Evolutionary conservation across 1,140 invertebrate genomes (phyloP), one percentile per base, ranked within the genome.

Genomic region (Pentalonia nigronervosa): DNA sequence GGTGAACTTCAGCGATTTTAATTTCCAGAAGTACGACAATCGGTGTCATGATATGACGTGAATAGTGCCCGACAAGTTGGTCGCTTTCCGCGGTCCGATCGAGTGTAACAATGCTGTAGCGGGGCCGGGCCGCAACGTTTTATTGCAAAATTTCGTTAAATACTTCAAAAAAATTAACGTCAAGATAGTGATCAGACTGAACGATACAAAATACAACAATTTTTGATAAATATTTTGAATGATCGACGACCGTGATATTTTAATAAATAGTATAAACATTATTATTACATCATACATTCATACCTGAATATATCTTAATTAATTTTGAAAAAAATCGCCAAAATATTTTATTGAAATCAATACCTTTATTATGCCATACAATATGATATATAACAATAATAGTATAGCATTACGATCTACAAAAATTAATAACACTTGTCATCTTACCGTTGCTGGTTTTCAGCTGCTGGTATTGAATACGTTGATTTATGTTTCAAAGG

Each of bases 401-500:
- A 53, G 20, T 53, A 53, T 53, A 17, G 6, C 50, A 53, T 53
- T 20, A 53, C 21, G 20, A 47, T 47, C 47, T 47, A 53, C 2
- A 6, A n/a, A n/a, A n/a, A n/a, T n/a, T n/a, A n/a, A n/a, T n/a
- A n/a, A n/a, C n/a, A n/a, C n/a, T n/a, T n/a, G n/a, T n/a, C n/a
- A n/a, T n/a, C n/a, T n/a, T n/a, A n/a, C n/a, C n/a, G 56, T 91
- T 45, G 95, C 97, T 45, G 81, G 81, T 84, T 84, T 84, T 41
- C 81, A 20, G 7, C 41, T 97, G 17, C 96, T 98, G 94, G 98
- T 98, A 99, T 99, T 95, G 97, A 98, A 94, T 99, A 99, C 95
- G 97, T 97, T 94, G 99, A 99, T 96, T 96, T 99, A 94, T 99
- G 99, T 96, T 99, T 99, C 95, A 97, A 98, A 60, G 99, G 99